Percentiles rank a stretch among this genome's conserved stretches.
Evolutionary conservation across 2,797 vertebrate genomes (phyloP).

Genomic region (Pangasius sanitwongsei): DNA sequence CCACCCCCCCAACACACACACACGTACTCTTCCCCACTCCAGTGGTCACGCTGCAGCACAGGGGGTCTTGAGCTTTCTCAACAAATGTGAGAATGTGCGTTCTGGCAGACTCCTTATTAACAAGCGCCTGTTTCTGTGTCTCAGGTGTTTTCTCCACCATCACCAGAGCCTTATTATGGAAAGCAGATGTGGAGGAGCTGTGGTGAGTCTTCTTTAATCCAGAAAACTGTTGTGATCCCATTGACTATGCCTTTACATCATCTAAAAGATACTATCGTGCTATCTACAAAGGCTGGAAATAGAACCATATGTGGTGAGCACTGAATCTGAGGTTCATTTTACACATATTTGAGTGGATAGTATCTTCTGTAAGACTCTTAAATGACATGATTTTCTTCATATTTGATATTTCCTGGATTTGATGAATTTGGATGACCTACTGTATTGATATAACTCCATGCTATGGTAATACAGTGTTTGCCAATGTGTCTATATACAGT

Average conservation of each 20-base stretch:
- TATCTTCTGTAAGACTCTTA: neutral
- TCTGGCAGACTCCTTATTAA: conserved; percentile 21
- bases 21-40: neutral
- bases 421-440: neutral
- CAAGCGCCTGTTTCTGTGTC: conserved; percentile 26
- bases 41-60: conserved; percentile 22
- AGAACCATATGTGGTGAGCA: neutral
- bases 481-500: neutral
- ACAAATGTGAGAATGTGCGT: conserved; percentile 26
- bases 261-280: neutral
- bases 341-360: neutral
- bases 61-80: conserved; percentile 33
- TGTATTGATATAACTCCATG: neutral
- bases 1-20: neutral
- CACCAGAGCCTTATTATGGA: conserved; percentile 58
- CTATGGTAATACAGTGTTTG: neutral
- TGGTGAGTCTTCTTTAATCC: conserved; percentile 54
- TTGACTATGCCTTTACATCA: neutral
- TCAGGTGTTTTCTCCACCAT: conserved; percentile 48
- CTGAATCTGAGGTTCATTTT: neutral
- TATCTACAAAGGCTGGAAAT: conserved; percentile 7
- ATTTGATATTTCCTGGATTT: neutral
- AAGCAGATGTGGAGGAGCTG: conserved; percentile 54
- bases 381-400: neutral
- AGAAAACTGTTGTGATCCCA: neutral